Evolutionary conservation across 1,140 invertebrate genomes (phyloP).

Genomic region (Physella acuta): DNA sequence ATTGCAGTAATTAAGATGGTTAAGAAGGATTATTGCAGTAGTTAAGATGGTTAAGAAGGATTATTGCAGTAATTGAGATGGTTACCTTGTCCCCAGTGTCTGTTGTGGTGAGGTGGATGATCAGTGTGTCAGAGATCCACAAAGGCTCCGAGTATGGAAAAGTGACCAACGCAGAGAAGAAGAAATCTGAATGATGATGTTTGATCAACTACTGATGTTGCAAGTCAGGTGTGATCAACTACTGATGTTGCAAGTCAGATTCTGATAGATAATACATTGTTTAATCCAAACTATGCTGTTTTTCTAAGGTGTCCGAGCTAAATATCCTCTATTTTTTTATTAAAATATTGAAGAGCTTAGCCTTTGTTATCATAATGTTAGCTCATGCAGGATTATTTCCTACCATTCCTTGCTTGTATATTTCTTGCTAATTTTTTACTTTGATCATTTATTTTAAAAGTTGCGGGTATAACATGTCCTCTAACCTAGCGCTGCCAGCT

Average conservation of each 20-base stretch:
- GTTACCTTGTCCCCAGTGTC: constrained; percentile 28
- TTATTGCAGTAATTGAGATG: not conserved
- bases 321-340: too few relatives aligned
- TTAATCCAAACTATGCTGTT: too few relatives aligned
- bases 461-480: too few relatives aligned
- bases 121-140: constrained; percentile 40
- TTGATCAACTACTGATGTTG: not conserved
- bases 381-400: too few relatives aligned
- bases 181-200: constrained; percentile 15
- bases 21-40: not conserved
- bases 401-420: too few relatives aligned
- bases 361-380: too few relatives aligned
- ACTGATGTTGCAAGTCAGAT: not conserved
- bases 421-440: too few relatives aligned
- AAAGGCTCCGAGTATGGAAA: constrained; percentile 40
- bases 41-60: not conserved
- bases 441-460: too few relatives aligned
- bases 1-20: not conserved
- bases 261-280: not conserved
- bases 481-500: too few relatives aligned
- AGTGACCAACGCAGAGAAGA: not conserved
- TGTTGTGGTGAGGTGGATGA: constrained; percentile 36
- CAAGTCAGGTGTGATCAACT: not conserved
- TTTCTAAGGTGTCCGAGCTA: too few relatives aligned
- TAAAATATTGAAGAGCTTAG: too few relatives aligned